Percentiles rank a stretch among this genome's conserved stretches.
These are phyloP conservation scores for Netelia virgata DNA, from an alignment of 2,888 invertebrate genomes.

Conservation along the genomic window DNA sequence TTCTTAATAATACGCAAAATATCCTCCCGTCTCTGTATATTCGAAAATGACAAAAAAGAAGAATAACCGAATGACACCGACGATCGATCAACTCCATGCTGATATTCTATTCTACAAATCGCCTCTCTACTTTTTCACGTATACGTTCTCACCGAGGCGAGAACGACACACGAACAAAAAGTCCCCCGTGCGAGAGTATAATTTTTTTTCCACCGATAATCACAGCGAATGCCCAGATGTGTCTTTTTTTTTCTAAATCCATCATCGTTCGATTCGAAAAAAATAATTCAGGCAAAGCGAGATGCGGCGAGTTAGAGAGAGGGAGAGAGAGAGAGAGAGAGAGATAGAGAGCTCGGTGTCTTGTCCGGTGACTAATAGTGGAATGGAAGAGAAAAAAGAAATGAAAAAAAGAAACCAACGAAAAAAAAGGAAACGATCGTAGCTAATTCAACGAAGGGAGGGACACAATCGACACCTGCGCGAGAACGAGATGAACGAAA, in stretches of 20 bases:
- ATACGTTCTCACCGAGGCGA: conserved; percentile 27
- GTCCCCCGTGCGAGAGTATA: conserved; percentile 51
- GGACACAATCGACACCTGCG: conserved; percentile 21
- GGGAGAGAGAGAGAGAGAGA: not conserved
- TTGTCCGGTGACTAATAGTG: conserved; percentile 46
- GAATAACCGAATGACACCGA: conserved; percentile 33
- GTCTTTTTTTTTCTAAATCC: conserved; percentile 45
- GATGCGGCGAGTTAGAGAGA: conserved; percentile 10
- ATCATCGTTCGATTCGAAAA: conserved; percentile 39
- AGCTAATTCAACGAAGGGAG: conserved; percentile 67
- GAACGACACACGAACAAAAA: conserved; percentile 27
- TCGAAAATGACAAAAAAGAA: not conserved
- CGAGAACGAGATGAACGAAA: conserved; percentile 42
- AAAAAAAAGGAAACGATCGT: conserved; percentile 55
- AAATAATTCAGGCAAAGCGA: conserved; percentile 39
- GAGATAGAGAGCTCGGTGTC: conserved; percentile 20
- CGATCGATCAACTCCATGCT: conserved; percentile 46
- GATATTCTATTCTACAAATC: conserved; percentile 57
- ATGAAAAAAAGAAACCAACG: conserved; percentile 43
- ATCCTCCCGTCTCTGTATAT: conserved; percentile 50
- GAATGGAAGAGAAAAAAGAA: not conserved
- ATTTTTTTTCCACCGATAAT: conserved; percentile 31
- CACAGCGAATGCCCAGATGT: conserved; percentile 50
- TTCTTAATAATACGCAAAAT: conserved; percentile 55
- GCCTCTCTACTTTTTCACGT: conserved; percentile 63